Percentiles rank a stretch among this genome's conserved stretches.
phyloP scores from a whole-genome alignment of 2,888 invertebrate species.

The Phalera bucephala region DNA sequence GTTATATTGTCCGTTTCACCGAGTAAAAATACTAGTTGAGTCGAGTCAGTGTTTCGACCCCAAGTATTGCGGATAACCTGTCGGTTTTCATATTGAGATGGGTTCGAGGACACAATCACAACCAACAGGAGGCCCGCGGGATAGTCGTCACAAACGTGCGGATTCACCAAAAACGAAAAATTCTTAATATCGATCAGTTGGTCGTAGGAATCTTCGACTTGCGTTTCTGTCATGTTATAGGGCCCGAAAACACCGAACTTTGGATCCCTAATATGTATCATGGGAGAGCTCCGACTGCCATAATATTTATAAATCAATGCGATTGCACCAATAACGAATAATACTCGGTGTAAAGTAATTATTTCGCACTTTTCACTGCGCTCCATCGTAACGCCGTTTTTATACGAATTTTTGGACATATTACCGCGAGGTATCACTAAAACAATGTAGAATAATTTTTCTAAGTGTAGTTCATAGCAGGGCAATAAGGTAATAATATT shows the following conservation, averaged over 20 bases:
- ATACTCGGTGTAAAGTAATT: slow-evolving; percentile 39
- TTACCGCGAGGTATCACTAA: background rate
- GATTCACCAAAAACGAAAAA: slow-evolving; percentile 85
- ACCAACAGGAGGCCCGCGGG: slow-evolving; percentile 78
- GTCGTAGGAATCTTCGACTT: slow-evolving; percentile 44
- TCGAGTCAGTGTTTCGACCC: slow-evolving; percentile 82
- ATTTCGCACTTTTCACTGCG: slow-evolving; percentile 41
- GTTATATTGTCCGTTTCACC: slow-evolving; percentile 65
- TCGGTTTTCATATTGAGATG: slow-evolving; percentile 85
- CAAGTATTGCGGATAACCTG: slow-evolving; percentile 88
- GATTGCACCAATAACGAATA: slow-evolving; percentile 34
- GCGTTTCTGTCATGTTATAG: slow-evolving; percentile 32
- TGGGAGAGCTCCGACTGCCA: slow-evolving; percentile 2
- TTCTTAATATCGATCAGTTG: slow-evolving; percentile 82
- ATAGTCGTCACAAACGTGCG: slow-evolving; percentile 77
- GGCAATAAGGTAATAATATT: too few species aligned
- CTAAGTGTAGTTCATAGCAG: too few species aligned
- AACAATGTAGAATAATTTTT: background rate
- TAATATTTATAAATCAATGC: slow-evolving; percentile 43
- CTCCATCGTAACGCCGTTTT: slow-evolving; percentile 32
- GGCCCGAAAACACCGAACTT: slow-evolving; percentile 51
- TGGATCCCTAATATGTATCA: slow-evolving; percentile 41
- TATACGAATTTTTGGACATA: background rate
- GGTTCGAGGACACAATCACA: slow-evolving; percentile 87
- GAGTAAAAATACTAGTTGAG: slow-evolving; percentile 86